These are phyloP conservation scores for Vidua chalybeata DNA, from an alignment of 2,113 vertebrate genomes.

Conservation along the genomic window DNA sequence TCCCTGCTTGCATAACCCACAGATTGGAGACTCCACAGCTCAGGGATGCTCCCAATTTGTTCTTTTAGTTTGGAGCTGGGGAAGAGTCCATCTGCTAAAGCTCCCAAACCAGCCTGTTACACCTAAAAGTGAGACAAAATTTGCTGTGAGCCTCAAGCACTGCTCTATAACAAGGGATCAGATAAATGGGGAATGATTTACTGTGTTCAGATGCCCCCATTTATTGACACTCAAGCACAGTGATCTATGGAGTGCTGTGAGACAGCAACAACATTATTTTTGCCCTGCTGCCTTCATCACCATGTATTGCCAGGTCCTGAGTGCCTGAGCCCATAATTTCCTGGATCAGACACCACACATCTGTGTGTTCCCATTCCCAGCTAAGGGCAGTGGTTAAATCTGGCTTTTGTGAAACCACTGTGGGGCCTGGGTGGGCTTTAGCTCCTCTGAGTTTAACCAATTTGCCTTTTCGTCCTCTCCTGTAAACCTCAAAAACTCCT, in stretches of 20 bases:
- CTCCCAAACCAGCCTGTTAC: background rate
- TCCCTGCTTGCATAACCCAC: background rate
- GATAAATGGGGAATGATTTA: background rate
- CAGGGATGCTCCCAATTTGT: background rate
- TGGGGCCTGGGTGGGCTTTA: background rate
- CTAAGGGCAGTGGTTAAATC: background rate
- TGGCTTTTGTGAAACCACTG: background rate
- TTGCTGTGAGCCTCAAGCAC: background rate
- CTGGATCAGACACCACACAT: background rate
- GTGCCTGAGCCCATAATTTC: background rate
- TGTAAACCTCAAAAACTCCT: background rate
- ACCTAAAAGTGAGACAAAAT: background rate
- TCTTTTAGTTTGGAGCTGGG: background rate
- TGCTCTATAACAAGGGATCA: background rate
- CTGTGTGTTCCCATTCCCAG: background rate
- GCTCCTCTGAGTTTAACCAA: background rate
- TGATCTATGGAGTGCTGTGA: background rate
- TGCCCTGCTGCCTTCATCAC: background rate
- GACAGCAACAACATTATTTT: background rate
- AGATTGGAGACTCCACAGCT: background rate
- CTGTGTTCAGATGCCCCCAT: background rate
- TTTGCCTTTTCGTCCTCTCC: background rate
- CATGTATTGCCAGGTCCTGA: background rate
- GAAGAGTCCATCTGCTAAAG: background rate
- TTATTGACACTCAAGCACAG: background rate